Evolutionary conservation across 2,888 invertebrate genomes (phyloP).

Genomic region (Macrostomum cliftonense): DNA sequence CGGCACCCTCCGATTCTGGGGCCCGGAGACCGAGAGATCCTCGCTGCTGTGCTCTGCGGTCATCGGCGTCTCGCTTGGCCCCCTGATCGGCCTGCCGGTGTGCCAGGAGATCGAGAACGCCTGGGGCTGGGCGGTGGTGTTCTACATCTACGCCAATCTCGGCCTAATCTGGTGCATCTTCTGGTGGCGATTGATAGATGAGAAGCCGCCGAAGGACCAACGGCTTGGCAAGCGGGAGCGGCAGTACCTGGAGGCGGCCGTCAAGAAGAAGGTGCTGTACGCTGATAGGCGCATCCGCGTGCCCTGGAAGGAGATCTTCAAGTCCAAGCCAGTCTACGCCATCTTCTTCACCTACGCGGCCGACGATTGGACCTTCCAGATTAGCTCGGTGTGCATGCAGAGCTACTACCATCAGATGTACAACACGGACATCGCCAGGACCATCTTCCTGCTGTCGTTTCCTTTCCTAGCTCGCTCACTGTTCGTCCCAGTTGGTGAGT

Average conservation of each 20-base stretch:
- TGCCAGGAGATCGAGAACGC: constrained; percentile 9
- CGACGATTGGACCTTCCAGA: constrained; percentile 12
- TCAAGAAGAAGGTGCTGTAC: constrained; percentile 7
- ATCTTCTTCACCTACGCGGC: constrained; percentile 12
- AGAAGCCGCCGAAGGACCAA: constrained; percentile 11
- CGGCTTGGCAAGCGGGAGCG: constrained; percentile 7
- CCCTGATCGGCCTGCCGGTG: constrained; percentile 11
- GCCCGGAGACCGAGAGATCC: constrained; percentile 8
- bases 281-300: constrained; percentile 3
- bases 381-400: constrained; percentile 12
- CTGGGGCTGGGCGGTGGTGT: constrained; percentile 13
- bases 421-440: constrained; percentile 8
- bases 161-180: constrained; percentile 12
- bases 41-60: constrained; percentile 10
- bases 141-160: constrained; percentile 12
- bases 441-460: constrained; percentile 9
- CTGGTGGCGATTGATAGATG: constrained; percentile 11
- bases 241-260: constrained; percentile 8
- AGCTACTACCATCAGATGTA: constrained; percentile 10
- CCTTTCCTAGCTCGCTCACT: constrained; percentile 10
- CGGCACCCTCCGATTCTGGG: constrained; percentile 10
- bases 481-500: constrained; percentile 12
- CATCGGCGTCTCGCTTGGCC: constrained; percentile 11
- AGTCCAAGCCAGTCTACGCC: constrained; percentile 10
- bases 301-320: constrained; percentile 11